These are phyloP conservation scores for Bombus huntii DNA, from an alignment of 1,140 invertebrate species.

Conservation along the genomic window DNA sequence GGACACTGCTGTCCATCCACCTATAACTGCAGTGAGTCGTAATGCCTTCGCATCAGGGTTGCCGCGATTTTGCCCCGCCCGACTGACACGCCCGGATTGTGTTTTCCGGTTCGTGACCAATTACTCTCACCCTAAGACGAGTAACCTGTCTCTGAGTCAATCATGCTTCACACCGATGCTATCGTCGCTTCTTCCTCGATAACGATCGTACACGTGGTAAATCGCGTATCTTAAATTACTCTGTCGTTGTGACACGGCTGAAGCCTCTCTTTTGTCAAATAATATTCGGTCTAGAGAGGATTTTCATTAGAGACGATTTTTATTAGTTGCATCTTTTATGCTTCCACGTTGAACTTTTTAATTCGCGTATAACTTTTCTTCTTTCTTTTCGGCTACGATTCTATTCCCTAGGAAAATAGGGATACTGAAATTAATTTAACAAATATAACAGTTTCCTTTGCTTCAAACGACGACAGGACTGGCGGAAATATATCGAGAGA, in stretches of 20 bases:
- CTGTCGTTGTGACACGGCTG: not conserved
- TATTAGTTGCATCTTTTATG: too few relatives aligned
- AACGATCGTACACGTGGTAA: not conserved
- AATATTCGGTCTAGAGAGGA: not conserved
- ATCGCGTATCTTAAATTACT: too few relatives aligned
- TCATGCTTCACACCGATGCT: not conserved
- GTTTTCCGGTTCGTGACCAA: constrained; percentile 27
- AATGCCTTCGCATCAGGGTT: constrained; percentile 44
- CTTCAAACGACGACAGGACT: not conserved
- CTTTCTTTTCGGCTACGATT: too few relatives aligned
- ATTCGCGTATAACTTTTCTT: not conserved
- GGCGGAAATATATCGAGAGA: too few relatives aligned
- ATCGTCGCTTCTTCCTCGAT: not conserved
- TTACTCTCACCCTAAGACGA: too few relatives aligned
- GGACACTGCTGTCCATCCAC: constrained; percentile 93
- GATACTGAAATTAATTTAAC: not conserved
- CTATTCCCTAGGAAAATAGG: not conserved
- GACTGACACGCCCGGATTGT: constrained; percentile 37
- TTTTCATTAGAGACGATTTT: not conserved
- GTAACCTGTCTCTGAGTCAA: not conserved
- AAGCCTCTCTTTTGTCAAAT: not conserved
- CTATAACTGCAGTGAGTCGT: constrained; percentile 89
- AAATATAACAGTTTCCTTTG: not conserved
- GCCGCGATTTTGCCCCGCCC: constrained; percentile 28
- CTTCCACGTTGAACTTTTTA: not conserved